Evolutionary conservation across 2,113 vertebrate species (phyloP).

Genomic region (Lampris megalopsis): DNA sequence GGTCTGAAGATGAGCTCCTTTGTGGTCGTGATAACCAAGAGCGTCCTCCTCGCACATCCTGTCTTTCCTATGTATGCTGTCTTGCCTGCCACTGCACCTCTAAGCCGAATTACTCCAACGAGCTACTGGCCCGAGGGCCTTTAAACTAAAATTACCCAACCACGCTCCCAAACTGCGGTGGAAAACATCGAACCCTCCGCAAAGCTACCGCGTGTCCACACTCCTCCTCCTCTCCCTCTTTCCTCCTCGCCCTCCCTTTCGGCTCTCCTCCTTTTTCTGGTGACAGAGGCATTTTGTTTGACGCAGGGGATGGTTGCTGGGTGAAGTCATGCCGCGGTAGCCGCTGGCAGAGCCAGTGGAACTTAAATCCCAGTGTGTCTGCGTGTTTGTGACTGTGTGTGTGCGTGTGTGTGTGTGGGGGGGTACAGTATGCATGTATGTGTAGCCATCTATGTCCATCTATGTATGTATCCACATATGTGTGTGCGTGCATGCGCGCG

Average conservation of each 20-base stretch:
- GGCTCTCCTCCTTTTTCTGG: conserved; percentile 77
- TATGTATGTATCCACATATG: conserved; percentile 30
- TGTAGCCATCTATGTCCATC: conserved; percentile 23
- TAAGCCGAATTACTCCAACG: conserved; percentile 77
- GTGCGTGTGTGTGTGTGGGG: conserved; percentile 29
- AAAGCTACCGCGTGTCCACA: conserved; percentile 63
- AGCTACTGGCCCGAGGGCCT: conserved; percentile 62
- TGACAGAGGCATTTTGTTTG: conserved; percentile 88
- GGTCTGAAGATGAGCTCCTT: conserved; percentile 19
- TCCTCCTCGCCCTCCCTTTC: conserved; percentile 44
- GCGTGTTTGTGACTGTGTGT: conserved; percentile 26
- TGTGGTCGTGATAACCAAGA: conserved; percentile 5
- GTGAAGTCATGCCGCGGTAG: conserved; percentile 85
- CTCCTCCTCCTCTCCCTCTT: conserved; percentile 44
- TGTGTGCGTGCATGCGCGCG: conserved; percentile 29
- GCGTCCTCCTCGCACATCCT: conserved; percentile 62
- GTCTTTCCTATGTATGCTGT: conserved; percentile 57
- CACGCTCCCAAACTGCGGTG: conserved; percentile 71
- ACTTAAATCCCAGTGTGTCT: conserved; percentile 65
- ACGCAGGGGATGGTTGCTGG: conserved; percentile 80
- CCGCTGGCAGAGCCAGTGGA: conserved; percentile 79
- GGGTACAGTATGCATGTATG: neutral
- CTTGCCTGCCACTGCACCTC: conserved; percentile 67
- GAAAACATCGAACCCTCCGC: conserved; percentile 79
- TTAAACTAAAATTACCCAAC: conserved; percentile 81